phyloP scores from a whole-genome alignment of 2,797 vertebrate species.

The Peromyscus attwateri region DNA sequence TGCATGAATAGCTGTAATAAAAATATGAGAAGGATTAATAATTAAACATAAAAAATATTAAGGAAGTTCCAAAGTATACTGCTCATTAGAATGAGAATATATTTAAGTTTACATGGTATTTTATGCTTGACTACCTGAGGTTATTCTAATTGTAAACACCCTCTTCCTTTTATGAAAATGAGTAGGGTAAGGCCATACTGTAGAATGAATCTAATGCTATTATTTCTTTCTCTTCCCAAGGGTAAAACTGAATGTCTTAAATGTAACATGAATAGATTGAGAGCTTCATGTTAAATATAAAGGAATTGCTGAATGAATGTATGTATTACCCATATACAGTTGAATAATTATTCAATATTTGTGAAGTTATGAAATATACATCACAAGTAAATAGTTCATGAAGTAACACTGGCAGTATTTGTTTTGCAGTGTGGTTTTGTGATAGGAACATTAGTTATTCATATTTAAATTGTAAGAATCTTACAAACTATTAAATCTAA shows the following conservation, averaged over 20 bases:
- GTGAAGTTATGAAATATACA: conserved; percentile 8
- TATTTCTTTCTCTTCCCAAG: rapidly evolving
- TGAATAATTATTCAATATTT: neutral
- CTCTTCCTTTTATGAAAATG: neutral
- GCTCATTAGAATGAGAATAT: neutral
- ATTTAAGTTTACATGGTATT: neutral
- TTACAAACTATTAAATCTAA: conserved; percentile 58
- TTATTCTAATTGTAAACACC: neutral
- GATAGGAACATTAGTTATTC: conserved; percentile 47
- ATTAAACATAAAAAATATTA: neutral
- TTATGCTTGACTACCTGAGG: neutral
- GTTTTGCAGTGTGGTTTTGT: conserved; percentile 18
- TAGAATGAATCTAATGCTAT: neutral
- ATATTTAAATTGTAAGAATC: conserved; percentile 47
- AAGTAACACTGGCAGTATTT: conserved; percentile 17
- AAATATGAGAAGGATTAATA: neutral
- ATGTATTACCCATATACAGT: neutral
- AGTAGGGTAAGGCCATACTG: neutral
- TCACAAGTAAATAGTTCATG: conserved; percentile 53
- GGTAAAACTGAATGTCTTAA: neutral
- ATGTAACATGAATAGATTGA: neutral
- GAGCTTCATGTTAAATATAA: neutral
- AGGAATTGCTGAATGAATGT: neutral
- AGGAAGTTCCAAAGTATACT: neutral
- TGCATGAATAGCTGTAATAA: neutral